A percentile compares a stretch with the other conserved stretches of the same genome.
phyloP scores from a whole-genome alignment of 2,888 invertebrate species.

The Eilema sororculum region DNA sequence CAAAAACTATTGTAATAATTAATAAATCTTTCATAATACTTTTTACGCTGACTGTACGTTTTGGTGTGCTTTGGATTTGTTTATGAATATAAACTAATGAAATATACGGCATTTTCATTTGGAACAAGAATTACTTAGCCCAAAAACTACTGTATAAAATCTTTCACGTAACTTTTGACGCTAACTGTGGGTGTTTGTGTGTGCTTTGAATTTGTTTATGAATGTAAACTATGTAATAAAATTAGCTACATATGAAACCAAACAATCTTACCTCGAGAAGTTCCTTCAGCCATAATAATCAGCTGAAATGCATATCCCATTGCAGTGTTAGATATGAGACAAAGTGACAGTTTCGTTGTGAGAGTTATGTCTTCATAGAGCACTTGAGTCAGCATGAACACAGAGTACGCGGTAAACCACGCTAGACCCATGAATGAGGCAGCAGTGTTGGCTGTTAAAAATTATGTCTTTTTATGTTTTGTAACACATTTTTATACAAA shows the following conservation, averaged over 20 bases:
- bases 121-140: too few species aligned
- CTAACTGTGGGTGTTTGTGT: neutral
- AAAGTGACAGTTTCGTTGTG: slow-evolving; percentile 87
- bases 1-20: too few species aligned
- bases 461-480: slow-evolving; percentile 7
- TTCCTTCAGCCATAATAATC: slow-evolving; percentile 91
- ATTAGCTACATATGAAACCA: neutral
- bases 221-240: neutral
- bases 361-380: slow-evolving; percentile 89
- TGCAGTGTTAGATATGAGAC: slow-evolving; percentile 92
- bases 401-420: slow-evolving; percentile 92
- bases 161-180: too few species aligned
- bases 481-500: neutral
- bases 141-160: too few species aligned
- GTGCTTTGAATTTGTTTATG: neutral
- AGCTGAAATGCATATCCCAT: slow-evolving; percentile 94
- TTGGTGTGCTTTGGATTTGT: too few species aligned
- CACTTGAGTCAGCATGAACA: slow-evolving; percentile 90
- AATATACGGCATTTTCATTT: too few species aligned
- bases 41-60: too few species aligned
- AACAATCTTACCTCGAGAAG: slow-evolving; percentile 87
- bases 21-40: too few species aligned
- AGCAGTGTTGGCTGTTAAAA: slow-evolving; percentile 91
- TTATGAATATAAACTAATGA: too few species aligned
- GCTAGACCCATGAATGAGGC: slow-evolving; percentile 92